Conservation (phyloP, 2,113 vertebrate genomes). For the Hystrix brachyura region DNA sequence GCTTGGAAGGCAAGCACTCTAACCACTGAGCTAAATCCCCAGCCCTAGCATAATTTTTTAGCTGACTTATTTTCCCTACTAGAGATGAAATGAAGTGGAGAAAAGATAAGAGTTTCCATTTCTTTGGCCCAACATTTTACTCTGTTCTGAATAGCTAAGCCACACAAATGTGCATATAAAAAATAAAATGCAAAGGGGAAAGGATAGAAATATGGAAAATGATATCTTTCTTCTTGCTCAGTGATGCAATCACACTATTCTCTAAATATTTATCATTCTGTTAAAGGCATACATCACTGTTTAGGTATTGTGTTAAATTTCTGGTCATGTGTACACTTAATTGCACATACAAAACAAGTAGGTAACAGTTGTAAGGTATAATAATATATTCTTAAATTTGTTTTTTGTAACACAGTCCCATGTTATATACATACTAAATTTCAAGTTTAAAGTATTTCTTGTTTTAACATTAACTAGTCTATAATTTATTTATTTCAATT, state of each 20-base stretch:
- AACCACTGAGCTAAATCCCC: too few species aligned
- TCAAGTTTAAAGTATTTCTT: conserved; percentile 23
- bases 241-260: neutral
- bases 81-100: neutral
- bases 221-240: neutral
- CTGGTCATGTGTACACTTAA: neutral
- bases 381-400: neutral
- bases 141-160: neutral
- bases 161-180: neutral
- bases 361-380: neutral
- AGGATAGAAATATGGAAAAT: neutral
- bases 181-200: neutral
- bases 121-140: neutral
- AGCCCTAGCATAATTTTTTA: neutral
- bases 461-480: conserved; percentile 27
- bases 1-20: too few species aligned
- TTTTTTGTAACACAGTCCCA: neutral
- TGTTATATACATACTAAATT: neutral
- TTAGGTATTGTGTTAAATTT: neutral
- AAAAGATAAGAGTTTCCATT: conserved; percentile 30
- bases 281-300: neutral
- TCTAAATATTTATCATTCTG: conserved; percentile 20
- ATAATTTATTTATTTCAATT: conserved; percentile 45
- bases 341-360: neutral
- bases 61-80: neutral